A percentile compares a stretch with the other conserved stretches of the same genome.
Evolutionary conservation across 2,113 vertebrate species (phyloP).

Genomic region (Ailurus styani): DNA sequence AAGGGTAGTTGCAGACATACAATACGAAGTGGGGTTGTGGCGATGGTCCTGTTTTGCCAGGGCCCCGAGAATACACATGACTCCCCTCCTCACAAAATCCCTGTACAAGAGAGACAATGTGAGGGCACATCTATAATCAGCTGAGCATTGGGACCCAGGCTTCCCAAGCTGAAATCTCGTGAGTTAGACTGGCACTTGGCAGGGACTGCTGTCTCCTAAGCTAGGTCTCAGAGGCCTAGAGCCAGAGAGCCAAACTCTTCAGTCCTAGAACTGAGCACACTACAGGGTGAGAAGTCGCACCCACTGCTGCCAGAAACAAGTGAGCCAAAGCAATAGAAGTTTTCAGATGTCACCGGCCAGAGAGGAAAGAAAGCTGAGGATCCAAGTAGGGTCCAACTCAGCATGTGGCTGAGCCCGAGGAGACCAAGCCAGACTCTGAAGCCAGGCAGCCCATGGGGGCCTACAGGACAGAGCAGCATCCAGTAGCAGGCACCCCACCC

Average conservation of each 20-base stretch:
- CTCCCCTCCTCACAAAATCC: background rate
- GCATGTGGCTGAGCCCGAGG: background rate
- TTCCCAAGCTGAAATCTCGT: background rate
- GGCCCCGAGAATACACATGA: background rate
- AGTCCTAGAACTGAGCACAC: background rate
- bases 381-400: background rate
- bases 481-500: background rate
- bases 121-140: background rate
- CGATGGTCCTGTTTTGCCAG: background rate
- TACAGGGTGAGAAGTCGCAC: background rate
- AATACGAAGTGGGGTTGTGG: background rate
- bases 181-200: background rate
- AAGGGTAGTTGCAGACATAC: fast-evolving
- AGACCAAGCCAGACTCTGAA: background rate
- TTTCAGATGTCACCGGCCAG: background rate
- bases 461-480: background rate
- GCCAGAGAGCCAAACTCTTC: background rate
- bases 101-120: background rate
- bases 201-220: background rate
- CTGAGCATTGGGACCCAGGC: background rate
- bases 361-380: background rate
- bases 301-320: background rate
- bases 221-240: background rate
- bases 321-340: background rate
- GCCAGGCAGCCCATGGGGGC: background rate